Conservation (phyloP, 2,113 vertebrate species). For the Scomber colias region DNA sequence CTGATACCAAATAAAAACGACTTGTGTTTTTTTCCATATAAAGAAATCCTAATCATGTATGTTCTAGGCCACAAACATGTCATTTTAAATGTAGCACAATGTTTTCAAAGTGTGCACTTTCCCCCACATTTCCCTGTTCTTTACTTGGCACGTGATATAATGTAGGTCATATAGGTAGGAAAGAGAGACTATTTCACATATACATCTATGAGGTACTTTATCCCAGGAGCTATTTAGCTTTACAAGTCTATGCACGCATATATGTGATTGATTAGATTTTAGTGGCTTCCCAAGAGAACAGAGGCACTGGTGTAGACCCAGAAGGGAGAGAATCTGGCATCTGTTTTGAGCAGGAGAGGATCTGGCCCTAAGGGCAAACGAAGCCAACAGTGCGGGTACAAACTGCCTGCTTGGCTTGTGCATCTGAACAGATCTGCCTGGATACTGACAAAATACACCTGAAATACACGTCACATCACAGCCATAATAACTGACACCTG, state of each 20-base stretch:
- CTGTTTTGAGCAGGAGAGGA: constrained; percentile 48
- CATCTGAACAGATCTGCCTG: constrained; percentile 63
- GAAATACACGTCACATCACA: constrained; percentile 48
- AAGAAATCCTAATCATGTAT: neutral
- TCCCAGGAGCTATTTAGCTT: neutral
- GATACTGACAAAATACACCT: constrained; percentile 68
- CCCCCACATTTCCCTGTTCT: constrained; percentile 10
- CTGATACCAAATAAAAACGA: neutral
- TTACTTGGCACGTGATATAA: neutral
- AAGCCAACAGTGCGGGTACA: constrained; percentile 23
- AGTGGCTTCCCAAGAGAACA: constrained; percentile 19
- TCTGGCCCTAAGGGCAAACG: constrained; percentile 54
- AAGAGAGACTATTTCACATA: neutral
- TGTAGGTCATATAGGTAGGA: neutral
- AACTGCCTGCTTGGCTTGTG: constrained; percentile 41
- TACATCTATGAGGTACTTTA: neutral
- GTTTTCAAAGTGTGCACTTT: constrained; percentile 1
- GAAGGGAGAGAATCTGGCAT: constrained; percentile 32
- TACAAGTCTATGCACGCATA: neutral
- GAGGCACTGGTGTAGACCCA: constrained; percentile 1
- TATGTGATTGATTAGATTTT: constrained; percentile 27
- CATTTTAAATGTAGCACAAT: neutral
- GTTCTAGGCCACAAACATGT: neutral
- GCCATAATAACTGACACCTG: constrained; percentile 53
- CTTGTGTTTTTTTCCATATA: neutral